These are phyloP conservation scores for Latheticus oryzae DNA, from an alignment of 2,888 invertebrate genomes.

Conservation along the genomic window DNA sequence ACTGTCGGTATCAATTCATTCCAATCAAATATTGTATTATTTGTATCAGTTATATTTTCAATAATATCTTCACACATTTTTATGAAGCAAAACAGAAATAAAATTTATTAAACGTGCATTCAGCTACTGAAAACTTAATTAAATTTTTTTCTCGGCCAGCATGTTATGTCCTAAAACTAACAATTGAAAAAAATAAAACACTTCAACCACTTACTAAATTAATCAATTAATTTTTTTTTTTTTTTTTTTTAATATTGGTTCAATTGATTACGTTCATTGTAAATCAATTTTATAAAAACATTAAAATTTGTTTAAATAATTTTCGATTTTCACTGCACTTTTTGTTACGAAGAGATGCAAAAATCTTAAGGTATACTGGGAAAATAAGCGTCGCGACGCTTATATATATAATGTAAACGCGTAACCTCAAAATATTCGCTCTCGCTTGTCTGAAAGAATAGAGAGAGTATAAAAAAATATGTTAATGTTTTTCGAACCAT, in stretches of 20 bases:
- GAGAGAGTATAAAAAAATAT: slow-evolving; percentile 26
- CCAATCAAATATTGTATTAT: slow-evolving; percentile 66
- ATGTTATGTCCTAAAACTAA: too few relatives aligned
- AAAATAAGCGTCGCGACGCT: slow-evolving; percentile 56
- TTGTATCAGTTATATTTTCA: slow-evolving; percentile 62
- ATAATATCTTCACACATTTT: slow-evolving; percentile 25
- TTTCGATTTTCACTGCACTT: slow-evolving; percentile 12
- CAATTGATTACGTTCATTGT: too few relatives aligned
- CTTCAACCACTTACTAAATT: too few relatives aligned
- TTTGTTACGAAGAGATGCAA: slow-evolving; percentile 24
- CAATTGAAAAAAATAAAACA: too few relatives aligned
- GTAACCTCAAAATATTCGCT: slow-evolving; percentile 51
- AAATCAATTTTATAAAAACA: too few relatives aligned
- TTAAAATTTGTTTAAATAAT: too few relatives aligned
- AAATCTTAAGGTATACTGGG: slow-evolving; percentile 52
- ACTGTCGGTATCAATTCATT: slow-evolving; percentile 70
- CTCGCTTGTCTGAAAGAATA: too few relatives aligned
- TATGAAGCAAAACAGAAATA: slow-evolving; percentile 18
- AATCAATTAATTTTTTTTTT: too few relatives aligned
- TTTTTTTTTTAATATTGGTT: too few relatives aligned
- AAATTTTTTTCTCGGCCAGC: too few relatives aligned
- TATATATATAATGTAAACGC: slow-evolving; percentile 51
- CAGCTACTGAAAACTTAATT: slow-evolving; percentile 8
- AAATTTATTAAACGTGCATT: slow-evolving; percentile 23
- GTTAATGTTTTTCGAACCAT: slow-evolving; percentile 39